Conservation (phyloP, 1,140 invertebrate species). For the Drosophila equinoxialis region DNA sequence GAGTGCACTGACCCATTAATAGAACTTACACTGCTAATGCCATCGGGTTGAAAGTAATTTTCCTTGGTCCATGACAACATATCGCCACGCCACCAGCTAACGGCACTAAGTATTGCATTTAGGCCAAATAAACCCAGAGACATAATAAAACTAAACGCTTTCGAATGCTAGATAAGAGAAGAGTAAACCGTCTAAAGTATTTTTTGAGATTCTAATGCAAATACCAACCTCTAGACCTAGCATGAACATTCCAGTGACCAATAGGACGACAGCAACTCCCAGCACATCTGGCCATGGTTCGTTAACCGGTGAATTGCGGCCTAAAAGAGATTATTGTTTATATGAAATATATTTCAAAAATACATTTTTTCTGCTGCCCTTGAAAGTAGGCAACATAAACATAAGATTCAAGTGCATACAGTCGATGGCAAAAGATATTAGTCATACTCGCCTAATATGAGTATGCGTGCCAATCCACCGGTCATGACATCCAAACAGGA, state of each 20-base stretch:
- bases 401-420: constrained; percentile 23
- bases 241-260: constrained; percentile 88
- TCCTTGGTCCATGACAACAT: constrained; percentile 66
- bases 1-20: constrained; percentile 75
- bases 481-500: constrained; percentile 87
- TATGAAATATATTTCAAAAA: neutral
- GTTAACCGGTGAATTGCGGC: constrained; percentile 84
- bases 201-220: neutral
- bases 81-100: constrained; percentile 73
- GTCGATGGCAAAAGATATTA: constrained; percentile 36
- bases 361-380: neutral
- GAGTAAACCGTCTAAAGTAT: neutral
- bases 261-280: constrained; percentile 87
- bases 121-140: constrained; percentile 75
- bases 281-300: constrained; percentile 88
- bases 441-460: constrained; percentile 67
- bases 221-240: constrained; percentile 86
- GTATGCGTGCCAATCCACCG: constrained; percentile 84
- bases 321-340: constrained; percentile 45
- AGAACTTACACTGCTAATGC: constrained; percentile 76
- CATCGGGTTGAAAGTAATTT: constrained; percentile 75
- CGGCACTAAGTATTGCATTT: constrained; percentile 68
- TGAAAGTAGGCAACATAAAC: constrained; percentile 52
- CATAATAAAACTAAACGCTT: constrained; percentile 79
- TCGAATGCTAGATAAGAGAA: constrained; percentile 66